A percentile compares a stretch with the other conserved stretches of the same genome.
Conservation (phyloP, 2,888 invertebrate genomes). For the Phengaris arion region DNA sequence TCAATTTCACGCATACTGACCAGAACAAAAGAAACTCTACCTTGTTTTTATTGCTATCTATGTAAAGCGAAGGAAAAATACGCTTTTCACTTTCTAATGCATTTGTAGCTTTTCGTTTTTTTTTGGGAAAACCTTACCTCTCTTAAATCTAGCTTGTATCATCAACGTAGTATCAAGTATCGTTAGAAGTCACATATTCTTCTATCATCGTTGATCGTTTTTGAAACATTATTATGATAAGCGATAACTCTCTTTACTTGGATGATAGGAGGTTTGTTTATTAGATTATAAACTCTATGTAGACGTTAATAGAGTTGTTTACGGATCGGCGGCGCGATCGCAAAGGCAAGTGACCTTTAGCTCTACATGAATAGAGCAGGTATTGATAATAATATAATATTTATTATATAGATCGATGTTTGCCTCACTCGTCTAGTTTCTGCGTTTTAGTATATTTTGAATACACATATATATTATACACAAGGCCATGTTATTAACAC, state of each 20-base stretch:
- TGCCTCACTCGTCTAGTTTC: constrained; percentile 15
- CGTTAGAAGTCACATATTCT: not conserved
- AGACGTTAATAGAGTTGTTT: not conserved
- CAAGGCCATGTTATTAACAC: no score
- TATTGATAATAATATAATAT: constrained; percentile 23
- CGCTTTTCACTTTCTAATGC: not conserved
- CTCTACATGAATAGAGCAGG: constrained; percentile 25
- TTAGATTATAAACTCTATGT: constrained; percentile 5
- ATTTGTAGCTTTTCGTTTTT: not conserved
- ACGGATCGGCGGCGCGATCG: constrained; percentile 5
- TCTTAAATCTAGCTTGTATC: not conserved
- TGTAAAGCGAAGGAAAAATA: not conserved
- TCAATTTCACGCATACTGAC: constrained; percentile 2
- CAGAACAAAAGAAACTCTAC: not conserved
- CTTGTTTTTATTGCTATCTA: not conserved
- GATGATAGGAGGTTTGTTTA: not conserved
- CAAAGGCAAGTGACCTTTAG: no score
- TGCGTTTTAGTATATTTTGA: constrained; percentile 9
- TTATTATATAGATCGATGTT: constrained; percentile 20
- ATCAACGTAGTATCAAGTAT: not conserved
- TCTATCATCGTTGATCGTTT: not conserved
- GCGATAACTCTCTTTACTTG: constrained; percentile 22
- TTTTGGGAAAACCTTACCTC: not conserved
- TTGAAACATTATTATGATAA: constrained; percentile 12
- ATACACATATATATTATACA: no score